Conservation (phyloP, 2,888 invertebrate species). For the Tuta absoluta region DNA sequence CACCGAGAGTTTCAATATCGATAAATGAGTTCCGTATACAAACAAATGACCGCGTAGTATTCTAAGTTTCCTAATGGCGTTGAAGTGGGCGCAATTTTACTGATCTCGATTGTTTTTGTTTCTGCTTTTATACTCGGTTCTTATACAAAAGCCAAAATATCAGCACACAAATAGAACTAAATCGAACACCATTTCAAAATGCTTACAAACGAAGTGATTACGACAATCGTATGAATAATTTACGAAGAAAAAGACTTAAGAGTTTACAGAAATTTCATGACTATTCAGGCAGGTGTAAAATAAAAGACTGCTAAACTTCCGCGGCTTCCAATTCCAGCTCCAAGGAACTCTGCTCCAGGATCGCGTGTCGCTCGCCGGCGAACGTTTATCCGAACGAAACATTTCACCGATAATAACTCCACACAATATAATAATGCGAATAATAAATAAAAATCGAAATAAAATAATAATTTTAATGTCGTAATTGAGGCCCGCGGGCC, state of each 20-base stretch:
- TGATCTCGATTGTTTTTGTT: too few species aligned
- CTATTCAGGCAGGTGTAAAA: neutral
- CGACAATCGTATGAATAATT: neutral
- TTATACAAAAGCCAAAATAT: too few species aligned
- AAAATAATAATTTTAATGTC: conserved; percentile 81
- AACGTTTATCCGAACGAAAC: conserved; percentile 81
- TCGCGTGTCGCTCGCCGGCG: conserved; percentile 70
- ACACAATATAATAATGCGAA: conserved; percentile 82
- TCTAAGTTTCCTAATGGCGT: too few species aligned
- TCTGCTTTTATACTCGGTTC: too few species aligned
- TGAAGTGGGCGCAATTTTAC: too few species aligned
- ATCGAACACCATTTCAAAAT: too few species aligned
- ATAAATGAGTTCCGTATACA: conserved; percentile 53
- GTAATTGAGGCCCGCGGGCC: conserved; percentile 77
- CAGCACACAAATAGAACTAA: too few species aligned
- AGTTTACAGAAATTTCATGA: neutral
- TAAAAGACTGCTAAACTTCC: neutral
- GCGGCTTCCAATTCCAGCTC: neutral
- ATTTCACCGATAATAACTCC: conserved; percentile 81
- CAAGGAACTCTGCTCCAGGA: conserved; percentile 62
- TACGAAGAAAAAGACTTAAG: neutral
- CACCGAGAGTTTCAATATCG: conserved; percentile 38
- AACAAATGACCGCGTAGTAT: neutral
- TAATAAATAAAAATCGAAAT: conserved; percentile 81
- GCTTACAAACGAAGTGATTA: too few species aligned